Percentiles rank a stretch among this genome's conserved stretches.
Conservation (phyloP, 2,888 invertebrate genomes). For the Catocala sponsa region DNA sequence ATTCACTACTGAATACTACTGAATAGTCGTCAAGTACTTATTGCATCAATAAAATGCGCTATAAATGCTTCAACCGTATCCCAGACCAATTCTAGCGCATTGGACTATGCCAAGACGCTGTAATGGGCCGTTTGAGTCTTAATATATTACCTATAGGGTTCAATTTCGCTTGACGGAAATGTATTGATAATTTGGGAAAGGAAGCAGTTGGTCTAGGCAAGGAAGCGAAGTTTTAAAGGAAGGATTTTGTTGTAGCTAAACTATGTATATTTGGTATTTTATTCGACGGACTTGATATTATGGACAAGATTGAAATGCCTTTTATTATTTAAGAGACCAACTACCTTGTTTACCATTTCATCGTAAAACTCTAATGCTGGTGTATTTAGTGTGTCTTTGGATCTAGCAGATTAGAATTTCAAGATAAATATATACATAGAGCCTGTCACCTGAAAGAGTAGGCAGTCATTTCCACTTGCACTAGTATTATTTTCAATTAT, state of each 20-base stretch:
- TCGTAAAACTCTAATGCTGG: too few species aligned
- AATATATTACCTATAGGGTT: conserved; percentile 10
- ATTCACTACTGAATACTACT: conserved; percentile 48
- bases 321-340: neutral
- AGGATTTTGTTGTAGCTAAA: conserved; percentile 57
- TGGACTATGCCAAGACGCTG: conserved; percentile 29
- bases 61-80: conserved; percentile 69
- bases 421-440: too few species aligned
- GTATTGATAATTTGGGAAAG: conserved; percentile 27
- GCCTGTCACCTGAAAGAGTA: too few species aligned
- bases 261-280: conserved; percentile 35
- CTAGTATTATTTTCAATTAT: too few species aligned
- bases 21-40: conserved; percentile 69
- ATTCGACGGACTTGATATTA: neutral
- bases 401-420: too few species aligned
- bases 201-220: conserved; percentile 57
- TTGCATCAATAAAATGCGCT: conserved; percentile 79
- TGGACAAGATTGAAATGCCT: neutral
- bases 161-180: conserved; percentile 28
- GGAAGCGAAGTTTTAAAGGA: conserved; percentile 53
- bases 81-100: conserved; percentile 63
- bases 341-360: neutral
- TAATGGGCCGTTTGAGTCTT: neutral
- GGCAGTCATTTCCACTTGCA: too few species aligned
- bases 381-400: too few species aligned